These are phyloP conservation scores for Perizoma flavofasciatum DNA, from an alignment of 2,888 invertebrate species.

Conservation along the genomic window DNA sequence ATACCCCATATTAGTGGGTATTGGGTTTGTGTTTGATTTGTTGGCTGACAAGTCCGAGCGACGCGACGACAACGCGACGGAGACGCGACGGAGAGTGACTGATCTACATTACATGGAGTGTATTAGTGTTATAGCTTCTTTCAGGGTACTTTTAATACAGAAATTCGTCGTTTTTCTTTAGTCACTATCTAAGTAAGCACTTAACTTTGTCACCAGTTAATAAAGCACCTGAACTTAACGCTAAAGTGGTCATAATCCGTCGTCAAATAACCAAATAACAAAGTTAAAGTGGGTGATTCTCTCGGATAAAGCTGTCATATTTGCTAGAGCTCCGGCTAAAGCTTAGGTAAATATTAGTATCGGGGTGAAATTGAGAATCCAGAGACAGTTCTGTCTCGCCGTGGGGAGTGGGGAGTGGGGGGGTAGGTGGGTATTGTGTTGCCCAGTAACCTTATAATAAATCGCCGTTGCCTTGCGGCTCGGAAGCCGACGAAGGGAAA, in stretches of 20 bases:
- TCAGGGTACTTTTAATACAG: too few relatives aligned
- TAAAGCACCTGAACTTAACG: background rate
- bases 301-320: constrained; percentile 21
- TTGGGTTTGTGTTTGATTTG: constrained; percentile 25
- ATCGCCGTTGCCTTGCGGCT: constrained; percentile 12
- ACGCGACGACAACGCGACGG: background rate
- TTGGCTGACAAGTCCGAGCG: constrained; percentile 26
- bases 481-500: constrained; percentile 14
- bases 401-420: background rate
- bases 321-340: constrained; percentile 13
- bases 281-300: constrained; percentile 29
- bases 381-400: constrained; percentile 4
- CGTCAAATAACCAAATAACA: constrained; percentile 15
- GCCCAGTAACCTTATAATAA: constrained; percentile 27
- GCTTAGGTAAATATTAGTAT: constrained; percentile 24
- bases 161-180: too few relatives aligned
- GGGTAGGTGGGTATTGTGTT: background rate
- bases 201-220: too few relatives aligned
- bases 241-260: constrained; percentile 11
- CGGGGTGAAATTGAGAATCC: constrained; percentile 17
- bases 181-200: too few relatives aligned
- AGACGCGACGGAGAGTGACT: too few relatives aligned
- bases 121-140: too few relatives aligned
- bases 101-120: too few relatives aligned
- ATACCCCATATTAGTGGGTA: constrained; percentile 18